Percentiles rank a stretch among this genome's conserved stretches.
phyloP scores from a whole-genome alignment of 2,888 invertebrate species.

The Oligia fasciuncula region DNA sequence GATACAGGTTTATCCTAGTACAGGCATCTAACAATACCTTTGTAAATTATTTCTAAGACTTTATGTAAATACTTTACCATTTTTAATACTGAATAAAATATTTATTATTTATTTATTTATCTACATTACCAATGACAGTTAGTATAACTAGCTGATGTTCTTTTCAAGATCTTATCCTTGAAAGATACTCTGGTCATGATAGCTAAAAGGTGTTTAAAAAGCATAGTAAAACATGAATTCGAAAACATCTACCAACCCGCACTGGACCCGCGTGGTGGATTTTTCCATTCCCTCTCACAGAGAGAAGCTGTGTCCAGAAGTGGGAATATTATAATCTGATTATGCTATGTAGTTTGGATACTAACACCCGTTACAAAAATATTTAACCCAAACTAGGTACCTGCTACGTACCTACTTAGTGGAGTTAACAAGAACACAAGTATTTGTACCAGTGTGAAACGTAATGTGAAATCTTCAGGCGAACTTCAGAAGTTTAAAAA shows the following conservation, averaged over 20 bases:
- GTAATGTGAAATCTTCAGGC: slow-evolving; percentile 4
- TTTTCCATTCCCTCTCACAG: too few species aligned
- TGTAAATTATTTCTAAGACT: too few species aligned
- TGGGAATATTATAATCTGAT: too few species aligned
- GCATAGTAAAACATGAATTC: not conserved
- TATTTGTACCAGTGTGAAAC: too few species aligned
- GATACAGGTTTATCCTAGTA: too few species aligned
- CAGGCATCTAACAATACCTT: too few species aligned
- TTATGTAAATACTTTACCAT: too few species aligned
- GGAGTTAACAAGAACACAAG: not conserved
- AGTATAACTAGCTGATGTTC: not conserved
- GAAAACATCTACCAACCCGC: too few species aligned
- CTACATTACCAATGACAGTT: not conserved
- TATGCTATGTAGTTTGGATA: not conserved
- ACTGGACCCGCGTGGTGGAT: too few species aligned
- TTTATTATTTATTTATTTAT: not conserved
- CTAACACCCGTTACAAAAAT: not conserved
- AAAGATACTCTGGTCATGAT: not conserved
- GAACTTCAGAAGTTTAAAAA: slow-evolving; percentile 10
- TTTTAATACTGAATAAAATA: too few species aligned
- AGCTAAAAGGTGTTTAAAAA: not conserved
- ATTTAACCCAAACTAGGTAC: too few species aligned
- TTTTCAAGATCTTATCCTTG: not conserved
- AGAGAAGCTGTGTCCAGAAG: too few species aligned
- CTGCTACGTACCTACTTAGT: not conserved